phyloP scores from a whole-genome alignment of 2,888 invertebrate genomes.

The Brachyopa scutellaris region DNA sequence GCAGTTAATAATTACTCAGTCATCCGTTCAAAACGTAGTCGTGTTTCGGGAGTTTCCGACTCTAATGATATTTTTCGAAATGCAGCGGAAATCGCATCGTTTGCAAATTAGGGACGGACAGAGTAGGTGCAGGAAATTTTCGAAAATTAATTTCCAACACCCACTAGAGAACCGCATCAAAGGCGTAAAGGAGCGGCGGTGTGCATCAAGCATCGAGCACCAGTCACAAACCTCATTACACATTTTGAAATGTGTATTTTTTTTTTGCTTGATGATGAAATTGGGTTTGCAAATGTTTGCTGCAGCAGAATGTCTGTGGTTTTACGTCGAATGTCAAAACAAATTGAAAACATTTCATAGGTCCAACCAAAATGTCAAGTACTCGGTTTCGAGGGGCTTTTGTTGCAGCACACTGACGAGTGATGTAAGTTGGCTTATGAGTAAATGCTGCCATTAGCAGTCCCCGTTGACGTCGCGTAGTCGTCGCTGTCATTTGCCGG shows the following conservation, averaged over 20 bases:
- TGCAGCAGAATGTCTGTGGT: not conserved
- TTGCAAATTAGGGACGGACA: slow-evolving; percentile 2
- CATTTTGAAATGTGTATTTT: not conserved
- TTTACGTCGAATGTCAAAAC: slow-evolving; percentile 17
- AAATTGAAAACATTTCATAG: slow-evolving; percentile 29
- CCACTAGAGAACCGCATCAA: slow-evolving; percentile 42
- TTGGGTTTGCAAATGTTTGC: not conserved
- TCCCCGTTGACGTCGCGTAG: not conserved
- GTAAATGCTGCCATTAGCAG: slow-evolving; percentile 52
- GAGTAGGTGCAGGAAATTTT: slow-evolving; percentile 10
- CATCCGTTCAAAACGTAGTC: slow-evolving; percentile 16
- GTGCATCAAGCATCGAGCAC: too few species aligned
- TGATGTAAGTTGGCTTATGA: slow-evolving; percentile 36
- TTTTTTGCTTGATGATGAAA: not conserved
- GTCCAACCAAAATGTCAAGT: slow-evolving; percentile 25
- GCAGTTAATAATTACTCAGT: slow-evolving; percentile 38
- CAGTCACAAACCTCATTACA: slow-evolving; percentile 8
- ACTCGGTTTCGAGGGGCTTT: not conserved
- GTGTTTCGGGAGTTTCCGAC: not conserved
- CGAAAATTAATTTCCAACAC: slow-evolving; percentile 37
- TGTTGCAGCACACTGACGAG: not conserved
- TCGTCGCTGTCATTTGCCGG: not conserved
- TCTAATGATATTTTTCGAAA: slow-evolving; percentile 32
- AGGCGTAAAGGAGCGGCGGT: slow-evolving; percentile 35
- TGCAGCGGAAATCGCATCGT: slow-evolving; percentile 2